Percentiles rank a stretch among this genome's conserved stretches.
Evolutionary conservation across 2,113 vertebrate genomes (phyloP).

Genomic region (Dasypus novemcinctus): DNA sequence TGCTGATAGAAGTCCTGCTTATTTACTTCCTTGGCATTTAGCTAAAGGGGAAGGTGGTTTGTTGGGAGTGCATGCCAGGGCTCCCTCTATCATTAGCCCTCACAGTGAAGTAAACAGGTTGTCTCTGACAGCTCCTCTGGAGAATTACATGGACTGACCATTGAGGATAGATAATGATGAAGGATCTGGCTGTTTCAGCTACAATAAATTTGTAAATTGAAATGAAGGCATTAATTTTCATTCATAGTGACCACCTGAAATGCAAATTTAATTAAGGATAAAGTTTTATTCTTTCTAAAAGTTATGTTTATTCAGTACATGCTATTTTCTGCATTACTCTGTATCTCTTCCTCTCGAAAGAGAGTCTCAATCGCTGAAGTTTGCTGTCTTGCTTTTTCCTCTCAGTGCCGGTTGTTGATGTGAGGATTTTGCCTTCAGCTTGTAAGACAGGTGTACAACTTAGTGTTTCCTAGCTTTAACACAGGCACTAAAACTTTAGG

Average conservation of each 20-base stretch:
- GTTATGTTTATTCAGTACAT: neutral
- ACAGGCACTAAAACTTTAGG: constrained; percentile 25
- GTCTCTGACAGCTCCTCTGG: neutral
- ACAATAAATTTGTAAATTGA: neutral
- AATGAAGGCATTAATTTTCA: constrained; percentile 24
- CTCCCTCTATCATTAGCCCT: neutral
- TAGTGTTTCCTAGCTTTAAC: neutral
- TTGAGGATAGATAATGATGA: neutral
- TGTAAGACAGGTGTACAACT: neutral
- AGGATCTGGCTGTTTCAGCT: neutral
- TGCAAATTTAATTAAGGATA: constrained; percentile 41
- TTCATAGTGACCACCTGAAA: neutral
- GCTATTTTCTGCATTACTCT: neutral
- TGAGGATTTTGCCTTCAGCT: constrained; percentile 1
- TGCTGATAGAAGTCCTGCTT: neutral
- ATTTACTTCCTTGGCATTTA: neutral
- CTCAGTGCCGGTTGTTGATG: neutral
- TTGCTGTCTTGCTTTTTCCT: neutral
- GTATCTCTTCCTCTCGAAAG: neutral
- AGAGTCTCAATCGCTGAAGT: neutral
- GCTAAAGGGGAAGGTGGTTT: constrained; percentile 29
- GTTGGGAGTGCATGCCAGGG: neutral
- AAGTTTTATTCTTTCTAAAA: constrained; percentile 6
- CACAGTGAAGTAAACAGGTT: neutral
- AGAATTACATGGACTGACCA: neutral